These are phyloP conservation scores for Oxygymnocypris stewartii DNA, from an alignment of 2,113 vertebrate species.

Conservation along the genomic window DNA sequence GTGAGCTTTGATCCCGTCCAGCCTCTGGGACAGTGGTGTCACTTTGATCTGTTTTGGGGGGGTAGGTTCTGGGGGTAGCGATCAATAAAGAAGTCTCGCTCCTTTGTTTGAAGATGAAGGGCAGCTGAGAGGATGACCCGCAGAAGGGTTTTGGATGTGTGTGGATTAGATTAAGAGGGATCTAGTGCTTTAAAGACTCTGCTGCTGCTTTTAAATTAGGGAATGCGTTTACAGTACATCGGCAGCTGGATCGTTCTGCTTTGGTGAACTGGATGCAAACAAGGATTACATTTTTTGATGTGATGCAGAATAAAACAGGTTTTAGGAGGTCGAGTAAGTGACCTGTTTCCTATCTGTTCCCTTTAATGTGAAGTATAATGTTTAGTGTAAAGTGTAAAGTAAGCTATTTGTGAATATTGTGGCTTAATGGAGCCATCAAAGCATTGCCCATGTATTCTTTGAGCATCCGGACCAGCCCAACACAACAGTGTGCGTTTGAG, in stretches of 20 bases:
- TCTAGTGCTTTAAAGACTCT: background rate
- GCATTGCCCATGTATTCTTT: background rate
- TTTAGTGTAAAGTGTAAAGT: too few relatives aligned
- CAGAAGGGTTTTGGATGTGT: conserved; percentile 40
- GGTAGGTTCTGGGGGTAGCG: conserved; percentile 42
- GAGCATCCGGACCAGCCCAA: background rate
- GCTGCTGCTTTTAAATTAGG: conserved; percentile 41
- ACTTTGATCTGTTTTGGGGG: conserved; percentile 60
- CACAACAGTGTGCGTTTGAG: background rate
- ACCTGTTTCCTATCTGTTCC: background rate
- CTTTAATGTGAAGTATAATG: background rate
- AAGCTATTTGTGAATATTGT: background rate
- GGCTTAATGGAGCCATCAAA: background rate
- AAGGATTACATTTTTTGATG: conserved; percentile 14
- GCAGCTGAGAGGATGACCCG: conserved; percentile 51
- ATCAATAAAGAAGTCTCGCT: conserved; percentile 59
- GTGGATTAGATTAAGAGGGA: conserved; percentile 31
- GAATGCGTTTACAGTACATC: conserved; percentile 29
- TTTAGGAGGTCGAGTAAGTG: conserved; percentile 8
- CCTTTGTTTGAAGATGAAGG: conserved; percentile 63
- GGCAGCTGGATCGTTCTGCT: background rate
- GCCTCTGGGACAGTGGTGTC: conserved; percentile 47
- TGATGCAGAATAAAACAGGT: background rate
- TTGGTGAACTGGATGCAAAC: conserved; percentile 3
- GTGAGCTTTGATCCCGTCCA: conserved; percentile 69